Evolutionary conservation across 1,140 invertebrate species (phyloP), one percentile per base, ranked within the genome.

Genomic region (Halesus radiatus): DNA sequence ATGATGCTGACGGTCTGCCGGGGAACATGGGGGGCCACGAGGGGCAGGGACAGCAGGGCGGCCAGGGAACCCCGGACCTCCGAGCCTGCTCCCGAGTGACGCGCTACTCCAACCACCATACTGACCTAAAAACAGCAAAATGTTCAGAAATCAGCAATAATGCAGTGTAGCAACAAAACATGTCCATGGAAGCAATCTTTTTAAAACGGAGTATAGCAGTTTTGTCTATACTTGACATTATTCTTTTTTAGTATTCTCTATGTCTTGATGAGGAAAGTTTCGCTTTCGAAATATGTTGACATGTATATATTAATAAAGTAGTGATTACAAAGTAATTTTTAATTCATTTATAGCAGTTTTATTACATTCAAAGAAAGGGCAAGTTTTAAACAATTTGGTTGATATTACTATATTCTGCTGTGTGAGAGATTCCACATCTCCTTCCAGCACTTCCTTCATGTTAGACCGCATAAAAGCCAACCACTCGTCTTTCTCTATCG

Each of bases 401-500:
- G 26, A 5, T 5, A 45, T 87, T 76, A 95, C 92, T 85, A 94
- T 92, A 85, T 94, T 94, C 29, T 93, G 89, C 84, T 95, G 93
- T 16, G 92, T 91, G 0, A 95, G 87, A 1, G 93, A 94, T 79
- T 92, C 92, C 2, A 94, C 90, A 86, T 95, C 94, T 0, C 94
- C 94, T 54, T 93, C 92, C 87, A 96, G 92, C 0, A 95, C 90
- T 87, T 94, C 93, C 84, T 90, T 91, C 83, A 93, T 92, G 66
- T 92, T 92, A 54, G 91, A 90, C 84, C 94, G 92, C 3, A 96
- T 81, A 89, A 96, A 92, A 70, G 93, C 91, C 85, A 95, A 90
- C 95, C 95, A 96, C 87, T 96, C 95, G 80, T 96, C 95, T 81
- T 94, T 93, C 88, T 96, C 95, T 70, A 96, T 94, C 6, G 93